Conservation (phyloP, 30 jellyfish, hydroid and myxozoan species). For the Cassiopea xamachana region DNA sequence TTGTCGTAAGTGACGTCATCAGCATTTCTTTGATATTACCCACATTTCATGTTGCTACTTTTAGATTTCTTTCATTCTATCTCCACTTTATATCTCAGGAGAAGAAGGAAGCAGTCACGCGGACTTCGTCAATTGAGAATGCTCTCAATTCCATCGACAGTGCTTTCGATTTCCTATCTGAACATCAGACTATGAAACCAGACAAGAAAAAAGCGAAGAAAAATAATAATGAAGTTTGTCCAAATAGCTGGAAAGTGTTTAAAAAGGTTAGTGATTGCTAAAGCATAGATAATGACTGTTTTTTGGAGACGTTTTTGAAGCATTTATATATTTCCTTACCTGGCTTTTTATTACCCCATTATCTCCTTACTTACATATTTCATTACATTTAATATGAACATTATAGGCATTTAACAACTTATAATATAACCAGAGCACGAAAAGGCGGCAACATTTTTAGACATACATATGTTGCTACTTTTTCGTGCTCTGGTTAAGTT, state of each 20-base stretch:
- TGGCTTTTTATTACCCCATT: no score
- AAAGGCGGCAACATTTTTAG: no score
- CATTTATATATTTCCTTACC: no score
- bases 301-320: no score
- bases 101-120: slow-evolving; percentile 24
- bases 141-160: slow-evolving; percentile 70
- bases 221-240: neutral
- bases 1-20: no score
- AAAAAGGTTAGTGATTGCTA: slow-evolving; percentile 4
- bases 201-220: neutral
- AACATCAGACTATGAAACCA: slow-evolving; percentile 66
- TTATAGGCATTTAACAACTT: no score
- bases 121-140: slow-evolving; percentile 67
- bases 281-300: neutral
- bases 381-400: no score
- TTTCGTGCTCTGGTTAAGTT: no score
- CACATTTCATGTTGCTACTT: neutral
- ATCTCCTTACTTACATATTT: no score
- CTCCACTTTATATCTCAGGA: neutral
- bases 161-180: slow-evolving; percentile 63
- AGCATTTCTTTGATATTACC: no score
- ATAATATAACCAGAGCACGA: no score
- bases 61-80: neutral
- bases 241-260: slow-evolving; percentile 16
- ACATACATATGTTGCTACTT: no score